These are phyloP conservation scores for Oreotrochilus melanogaster DNA, from an alignment of 2,113 vertebrate genomes.

Conservation along the genomic window DNA sequence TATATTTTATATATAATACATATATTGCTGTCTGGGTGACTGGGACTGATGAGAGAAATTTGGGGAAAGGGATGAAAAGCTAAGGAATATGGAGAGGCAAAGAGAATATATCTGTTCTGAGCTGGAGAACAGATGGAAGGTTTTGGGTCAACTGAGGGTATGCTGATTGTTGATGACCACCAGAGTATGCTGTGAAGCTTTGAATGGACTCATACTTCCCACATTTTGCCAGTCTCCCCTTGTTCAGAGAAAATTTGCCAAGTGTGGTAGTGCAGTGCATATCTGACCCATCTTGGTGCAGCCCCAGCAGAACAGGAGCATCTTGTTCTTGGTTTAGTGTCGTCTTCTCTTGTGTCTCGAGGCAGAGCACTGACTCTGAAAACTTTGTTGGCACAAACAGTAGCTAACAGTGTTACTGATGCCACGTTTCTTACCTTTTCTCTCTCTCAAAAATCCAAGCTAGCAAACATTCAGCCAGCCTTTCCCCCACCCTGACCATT, in stretches of 20 bases:
- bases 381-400: neutral
- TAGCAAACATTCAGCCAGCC: neutral
- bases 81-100: neutral
- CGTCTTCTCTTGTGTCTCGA: neutral
- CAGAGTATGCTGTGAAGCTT: conserved; percentile 48
- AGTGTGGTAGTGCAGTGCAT: neutral
- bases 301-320: neutral
- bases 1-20: no score
- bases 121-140: neutral
- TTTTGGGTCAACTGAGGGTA: conserved; percentile 19
- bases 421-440: neutral
- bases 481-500: neutral
- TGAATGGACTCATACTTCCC: rapidly evolving
- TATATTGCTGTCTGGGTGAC: neutral
- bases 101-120: neutral
- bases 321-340: neutral
- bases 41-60: neutral
- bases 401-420: neutral
- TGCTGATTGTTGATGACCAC: neutral
- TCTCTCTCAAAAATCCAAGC: neutral
- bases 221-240: neutral
- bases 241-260: neutral
- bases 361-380: neutral
- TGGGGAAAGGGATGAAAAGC: neutral
- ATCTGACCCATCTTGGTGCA: neutral